These are phyloP conservation scores for Drosophila sucinea DNA, from an alignment of 1,140 invertebrate species.

Conservation along the genomic window DNA sequence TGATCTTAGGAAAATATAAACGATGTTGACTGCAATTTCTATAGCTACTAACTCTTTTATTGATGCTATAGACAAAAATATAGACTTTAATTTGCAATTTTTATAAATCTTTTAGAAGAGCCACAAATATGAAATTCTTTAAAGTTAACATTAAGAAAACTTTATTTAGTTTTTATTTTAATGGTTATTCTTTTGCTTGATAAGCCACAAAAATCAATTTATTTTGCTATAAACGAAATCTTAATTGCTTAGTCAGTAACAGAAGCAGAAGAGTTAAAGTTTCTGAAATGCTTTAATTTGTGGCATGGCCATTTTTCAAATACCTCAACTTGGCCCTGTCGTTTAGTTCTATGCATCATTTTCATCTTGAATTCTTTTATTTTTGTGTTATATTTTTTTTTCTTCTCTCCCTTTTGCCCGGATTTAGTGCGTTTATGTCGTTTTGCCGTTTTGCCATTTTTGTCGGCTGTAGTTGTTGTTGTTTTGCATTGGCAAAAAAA, in stretches of 20 bases:
- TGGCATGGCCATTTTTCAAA: not conserved
- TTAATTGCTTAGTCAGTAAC: not conserved
- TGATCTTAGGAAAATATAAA: no score
- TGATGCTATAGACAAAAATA: no score
- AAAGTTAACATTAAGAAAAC: no score
- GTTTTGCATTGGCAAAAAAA: conserved; percentile 24
- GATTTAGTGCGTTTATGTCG: conserved; percentile 30
- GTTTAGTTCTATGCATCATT: conserved; percentile 27
- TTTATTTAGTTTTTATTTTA: not conserved
- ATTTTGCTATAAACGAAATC: not conserved
- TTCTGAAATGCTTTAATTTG: not conserved
- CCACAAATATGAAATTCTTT: no score
- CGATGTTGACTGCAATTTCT: no score
- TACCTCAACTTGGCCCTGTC: not conserved
- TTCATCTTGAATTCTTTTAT: conserved; percentile 29
- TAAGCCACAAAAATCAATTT: not conserved
- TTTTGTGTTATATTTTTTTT: not conserved
- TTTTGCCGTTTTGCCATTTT: conserved; percentile 12
- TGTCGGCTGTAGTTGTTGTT: not conserved
- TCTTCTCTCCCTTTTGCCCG: conserved; percentile 24
- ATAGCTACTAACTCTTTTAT: no score
- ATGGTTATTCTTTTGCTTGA: not conserved
- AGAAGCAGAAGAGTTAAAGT: not conserved
- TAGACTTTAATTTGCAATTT: no score
- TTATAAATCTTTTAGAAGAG: no score